Percentiles rank a stretch among this genome's conserved stretches.
These are phyloP conservation scores for Gymnocephalus cernua DNA, from an alignment of 2,113 vertebrate genomes.

Conservation along the genomic window DNA sequence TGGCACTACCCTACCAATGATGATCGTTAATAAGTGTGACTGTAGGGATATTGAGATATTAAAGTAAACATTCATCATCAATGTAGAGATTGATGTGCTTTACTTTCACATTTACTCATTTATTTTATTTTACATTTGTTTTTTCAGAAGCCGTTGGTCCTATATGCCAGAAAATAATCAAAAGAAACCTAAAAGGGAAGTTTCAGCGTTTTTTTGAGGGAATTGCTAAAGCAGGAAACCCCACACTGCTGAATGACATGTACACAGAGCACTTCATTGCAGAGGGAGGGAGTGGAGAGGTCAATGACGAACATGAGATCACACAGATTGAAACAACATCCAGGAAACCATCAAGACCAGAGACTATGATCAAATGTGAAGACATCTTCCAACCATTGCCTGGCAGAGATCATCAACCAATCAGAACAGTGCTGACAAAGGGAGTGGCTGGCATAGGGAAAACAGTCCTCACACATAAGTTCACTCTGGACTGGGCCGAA, in stretches of 20 bases:
- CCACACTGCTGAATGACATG: slow-evolving; percentile 34
- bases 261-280: slow-evolving; percentile 53
- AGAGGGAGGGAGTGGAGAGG: slow-evolving; percentile 30
- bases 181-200: slow-evolving; percentile 4
- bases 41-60: no score
- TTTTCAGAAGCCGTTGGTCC: neutral
- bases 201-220: slow-evolving; percentile 24
- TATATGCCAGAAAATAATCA: neutral
- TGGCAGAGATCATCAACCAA: neutral
- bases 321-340: slow-evolving; percentile 17
- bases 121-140: no score
- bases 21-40: no score
- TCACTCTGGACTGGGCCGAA: slow-evolving; percentile 29
- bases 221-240: slow-evolving; percentile 13
- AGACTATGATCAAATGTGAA: slow-evolving; percentile 22
- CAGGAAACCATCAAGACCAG: slow-evolving; percentile 1
- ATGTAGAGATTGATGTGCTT: no score
- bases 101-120: no score
- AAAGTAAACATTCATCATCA: no score
- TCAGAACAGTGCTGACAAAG: slow-evolving; percentile 11
- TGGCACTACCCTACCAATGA: no score
- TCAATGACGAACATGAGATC: slow-evolving; percentile 30
- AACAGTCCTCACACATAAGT: slow-evolving; percentile 10
- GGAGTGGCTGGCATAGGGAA: slow-evolving; percentile 17
- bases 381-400: slow-evolving; percentile 14